Evolutionary conservation across 2,888 invertebrate genomes (phyloP).

Genomic region (Trissolcus japonicus): DNA sequence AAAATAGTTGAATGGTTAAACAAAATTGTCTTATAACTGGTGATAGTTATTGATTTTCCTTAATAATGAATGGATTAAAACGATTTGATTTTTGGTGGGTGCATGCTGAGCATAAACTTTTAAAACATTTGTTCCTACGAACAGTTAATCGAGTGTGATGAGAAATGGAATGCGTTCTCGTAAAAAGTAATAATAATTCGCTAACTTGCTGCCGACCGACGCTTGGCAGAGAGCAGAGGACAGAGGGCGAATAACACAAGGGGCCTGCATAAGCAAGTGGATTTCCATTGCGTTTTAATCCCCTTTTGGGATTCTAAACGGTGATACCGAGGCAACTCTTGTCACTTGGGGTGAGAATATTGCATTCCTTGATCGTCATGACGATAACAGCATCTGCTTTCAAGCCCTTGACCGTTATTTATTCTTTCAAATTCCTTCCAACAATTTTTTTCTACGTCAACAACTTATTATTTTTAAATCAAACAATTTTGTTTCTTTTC

Average conservation of each 20-base stretch:
- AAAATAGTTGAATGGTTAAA: too few species aligned
- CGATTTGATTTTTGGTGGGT: neutral
- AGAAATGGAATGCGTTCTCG: constrained; percentile 38
- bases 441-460: constrained; percentile 31
- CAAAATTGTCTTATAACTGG: too few species aligned
- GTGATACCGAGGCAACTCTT: constrained; percentile 73
- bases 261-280: constrained; percentile 65
- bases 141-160: constrained; percentile 32
- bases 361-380: constrained; percentile 76
- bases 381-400: constrained; percentile 69
- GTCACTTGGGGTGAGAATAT: constrained; percentile 76
- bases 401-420: constrained; percentile 58
- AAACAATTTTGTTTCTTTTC: neutral
- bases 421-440: constrained; percentile 36
- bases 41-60: too few species aligned
- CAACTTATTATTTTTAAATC: neutral
- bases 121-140: constrained; percentile 25
- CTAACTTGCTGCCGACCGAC: constrained; percentile 30
- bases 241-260: constrained; percentile 59
- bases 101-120: neutral
- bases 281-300: constrained; percentile 76
- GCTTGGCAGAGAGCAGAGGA: constrained; percentile 37
- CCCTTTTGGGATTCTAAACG: constrained; percentile 68
- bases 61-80: neutral
- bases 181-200: constrained; percentile 54